Conservation (phyloP, 2,888 invertebrate genomes). For the Pandemis cinnamomeana region DNA sequence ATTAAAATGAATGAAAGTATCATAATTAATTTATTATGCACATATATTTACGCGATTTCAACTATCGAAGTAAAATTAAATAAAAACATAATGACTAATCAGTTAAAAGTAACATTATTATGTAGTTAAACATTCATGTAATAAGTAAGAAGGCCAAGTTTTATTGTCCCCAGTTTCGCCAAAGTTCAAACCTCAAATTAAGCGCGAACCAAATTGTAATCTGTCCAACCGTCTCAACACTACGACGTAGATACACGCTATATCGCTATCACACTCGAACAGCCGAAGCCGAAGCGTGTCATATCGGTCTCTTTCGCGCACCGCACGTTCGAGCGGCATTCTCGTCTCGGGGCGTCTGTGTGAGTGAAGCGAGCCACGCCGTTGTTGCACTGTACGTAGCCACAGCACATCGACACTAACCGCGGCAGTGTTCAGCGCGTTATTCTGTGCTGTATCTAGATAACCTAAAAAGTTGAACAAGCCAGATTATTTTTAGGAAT, state of each 20-base stretch:
- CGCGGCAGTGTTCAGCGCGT: constrained; percentile 83
- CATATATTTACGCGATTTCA: neutral
- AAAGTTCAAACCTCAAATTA: constrained; percentile 30
- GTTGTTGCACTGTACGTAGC: constrained; percentile 61
- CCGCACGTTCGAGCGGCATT: constrained; percentile 53
- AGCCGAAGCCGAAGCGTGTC: constrained; percentile 53
- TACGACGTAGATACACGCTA: constrained; percentile 47
- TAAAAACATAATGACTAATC: neutral
- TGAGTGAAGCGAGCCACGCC: constrained; percentile 44
- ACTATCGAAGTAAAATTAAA: neutral
- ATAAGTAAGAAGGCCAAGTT: neutral
- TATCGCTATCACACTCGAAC: constrained; percentile 51
- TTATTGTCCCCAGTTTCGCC: neutral
- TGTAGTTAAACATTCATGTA: neutral
- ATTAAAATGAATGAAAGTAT: neutral
- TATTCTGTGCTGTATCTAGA: constrained; percentile 78
- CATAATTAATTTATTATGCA: neutral
- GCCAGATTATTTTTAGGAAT: constrained; percentile 68
- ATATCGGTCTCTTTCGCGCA: constrained; percentile 63
- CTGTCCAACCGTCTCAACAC: constrained; percentile 34
- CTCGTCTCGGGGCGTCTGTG: constrained; percentile 51
- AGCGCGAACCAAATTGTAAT: constrained; percentile 36
- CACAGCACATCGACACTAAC: constrained; percentile 83
- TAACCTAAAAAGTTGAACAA: constrained; percentile 80
- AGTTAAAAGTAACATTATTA: too few species aligned